Evolutionary conservation across 2,113 vertebrate species (phyloP).

Genomic region (Lagopus leucura): DNA sequence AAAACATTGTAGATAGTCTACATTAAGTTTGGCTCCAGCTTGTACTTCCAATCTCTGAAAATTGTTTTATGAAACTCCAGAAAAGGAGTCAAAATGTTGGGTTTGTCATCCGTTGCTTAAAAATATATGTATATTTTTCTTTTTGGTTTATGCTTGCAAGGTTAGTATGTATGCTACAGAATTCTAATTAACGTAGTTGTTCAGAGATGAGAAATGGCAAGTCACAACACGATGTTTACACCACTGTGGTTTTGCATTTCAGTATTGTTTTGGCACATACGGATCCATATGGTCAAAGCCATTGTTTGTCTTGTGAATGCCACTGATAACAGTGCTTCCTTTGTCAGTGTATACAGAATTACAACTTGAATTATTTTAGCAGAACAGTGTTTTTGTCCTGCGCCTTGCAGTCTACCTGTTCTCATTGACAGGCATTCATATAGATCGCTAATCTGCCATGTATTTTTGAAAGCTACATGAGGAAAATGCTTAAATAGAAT

Average conservation of each 20-base stretch:
- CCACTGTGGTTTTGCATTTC: background rate
- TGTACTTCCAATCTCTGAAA: background rate
- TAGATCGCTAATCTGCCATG: background rate
- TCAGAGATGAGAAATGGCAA: slow-evolving; percentile 4
- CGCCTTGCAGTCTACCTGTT: background rate
- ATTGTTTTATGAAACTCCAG: background rate
- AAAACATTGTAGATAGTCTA: background rate
- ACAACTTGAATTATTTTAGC: background rate
- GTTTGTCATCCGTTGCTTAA: background rate
- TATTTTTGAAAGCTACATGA: background rate
- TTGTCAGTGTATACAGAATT: background rate
- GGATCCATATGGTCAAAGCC: background rate
- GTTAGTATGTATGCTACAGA: background rate
- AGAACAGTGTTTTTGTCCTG: background rate
- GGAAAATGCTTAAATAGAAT: background rate
- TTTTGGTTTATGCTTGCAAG: background rate
- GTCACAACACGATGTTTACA: background rate
- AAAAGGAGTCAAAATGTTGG: background rate
- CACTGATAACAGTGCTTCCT: background rate
- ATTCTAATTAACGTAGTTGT: background rate
- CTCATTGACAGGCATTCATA: background rate
- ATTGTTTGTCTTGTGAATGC: background rate
- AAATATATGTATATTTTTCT: background rate
- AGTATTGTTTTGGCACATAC: slow-evolving; percentile 7
- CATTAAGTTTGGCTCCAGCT: background rate